Base-by-base conservation (phyloP, 1,140 invertebrate species). In the Euglossa dilemma region DNA sequence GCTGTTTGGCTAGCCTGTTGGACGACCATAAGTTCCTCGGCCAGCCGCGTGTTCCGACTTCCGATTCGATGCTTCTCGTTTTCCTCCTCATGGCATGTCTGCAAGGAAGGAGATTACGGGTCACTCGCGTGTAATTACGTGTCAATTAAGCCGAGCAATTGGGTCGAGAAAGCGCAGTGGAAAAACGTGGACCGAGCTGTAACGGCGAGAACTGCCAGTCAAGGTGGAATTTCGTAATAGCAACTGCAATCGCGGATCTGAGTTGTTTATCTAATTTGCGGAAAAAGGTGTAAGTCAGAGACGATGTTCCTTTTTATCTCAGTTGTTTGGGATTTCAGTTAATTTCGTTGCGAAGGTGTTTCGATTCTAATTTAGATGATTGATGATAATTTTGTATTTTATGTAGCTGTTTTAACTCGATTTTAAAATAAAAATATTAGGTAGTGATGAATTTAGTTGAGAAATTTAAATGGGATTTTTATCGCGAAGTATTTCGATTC, bases 1-100 rank as follows among this genome's bases (percentile, higher is more conserved):
- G 6, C 20, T 14, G 57, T 28, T 61, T 69, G 7, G 45, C 20
- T 7, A 20, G 16, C 6, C n/a, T 67, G 16, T 28, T n/a, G 0
- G 43, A 61, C 20, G 52, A 25, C 77, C 76, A 84, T n/a, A 28
- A 59, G 54, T 70, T 25, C 20, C 14, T 52, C 16, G 25, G 36
- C 47, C 59, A 73, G n/a, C 63, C 59, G 18, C 6, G 14, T 0
- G 0, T 18, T 50, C 45, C 67, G 50, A 14, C 23, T 69, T 64
- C 64, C 47, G 86, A 20, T 28, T 56, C 36, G 54, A 69, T 63
- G 52, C 72, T 76, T 64, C 64, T 81, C 59, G 80, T 86, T 69
- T 80, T 87, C 16, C 73, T 88, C 79, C 45, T 82, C 89, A 83
- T 90, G 43, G 67, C 70, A 87, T 83, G 47, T 73, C 82, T 90